These are phyloP conservation scores for Orchestia grillus DNA, from an alignment of 1,140 invertebrate species.

Conservation along the genomic window DNA sequence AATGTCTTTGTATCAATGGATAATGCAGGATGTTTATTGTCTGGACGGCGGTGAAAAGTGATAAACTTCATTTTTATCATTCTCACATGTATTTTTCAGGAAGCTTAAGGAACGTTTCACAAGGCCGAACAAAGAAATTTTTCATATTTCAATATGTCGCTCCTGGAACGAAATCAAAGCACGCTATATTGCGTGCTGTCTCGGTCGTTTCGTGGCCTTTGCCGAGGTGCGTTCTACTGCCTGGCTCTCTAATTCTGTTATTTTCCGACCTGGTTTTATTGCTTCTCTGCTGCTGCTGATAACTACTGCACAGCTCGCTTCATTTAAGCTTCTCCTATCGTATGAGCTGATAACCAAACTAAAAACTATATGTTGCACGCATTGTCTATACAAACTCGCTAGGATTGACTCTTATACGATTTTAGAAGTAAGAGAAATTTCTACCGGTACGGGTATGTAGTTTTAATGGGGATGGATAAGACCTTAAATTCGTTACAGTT, in stretches of 20 bases:
- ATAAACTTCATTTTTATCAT: neutral
- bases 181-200: neutral
- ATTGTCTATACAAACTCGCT: neutral
- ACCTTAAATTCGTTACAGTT: too few species aligned
- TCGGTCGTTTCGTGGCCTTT: neutral
- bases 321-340: neutral
- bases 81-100: neutral
- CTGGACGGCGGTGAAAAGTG: neutral
- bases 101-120: neutral
- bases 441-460: too few species aligned
- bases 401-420: neutral
- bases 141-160: neutral
- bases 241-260: neutral
- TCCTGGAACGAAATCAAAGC: neutral
- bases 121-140: neutral
- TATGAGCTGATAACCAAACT: neutral
- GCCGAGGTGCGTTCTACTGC: neutral
- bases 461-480: too few species aligned
- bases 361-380: neutral
- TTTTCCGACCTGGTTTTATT: neutral
- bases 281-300: neutral
- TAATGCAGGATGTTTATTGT: neutral
- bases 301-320: neutral
- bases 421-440: neutral
- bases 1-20: neutral